Conservation (phyloP, 2,888 invertebrate species). For the Ptilodon capucinus region DNA sequence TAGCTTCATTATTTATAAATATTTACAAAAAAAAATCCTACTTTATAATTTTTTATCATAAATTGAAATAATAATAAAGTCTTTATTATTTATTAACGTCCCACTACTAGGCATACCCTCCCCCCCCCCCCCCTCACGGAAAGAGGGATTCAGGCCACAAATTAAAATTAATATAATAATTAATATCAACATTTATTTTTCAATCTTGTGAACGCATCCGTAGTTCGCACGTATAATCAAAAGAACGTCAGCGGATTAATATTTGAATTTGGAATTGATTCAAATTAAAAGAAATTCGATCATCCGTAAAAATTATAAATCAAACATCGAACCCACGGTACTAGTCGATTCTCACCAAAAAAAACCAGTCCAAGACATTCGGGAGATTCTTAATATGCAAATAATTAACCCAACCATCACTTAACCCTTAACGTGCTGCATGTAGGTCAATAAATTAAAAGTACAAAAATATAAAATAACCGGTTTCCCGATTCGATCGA, state of each 20-base stretch:
- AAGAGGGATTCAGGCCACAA: too few relatives aligned
- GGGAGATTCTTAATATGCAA: slow-evolving; percentile 64
- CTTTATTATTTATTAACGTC: too few relatives aligned
- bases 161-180: too few relatives aligned
- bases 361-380: slow-evolving; percentile 47
- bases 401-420: slow-evolving; percentile 63
- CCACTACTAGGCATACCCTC: too few relatives aligned
- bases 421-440: slow-evolving; percentile 50
- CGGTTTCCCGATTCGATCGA: slow-evolving; percentile 47
- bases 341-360: slow-evolving; percentile 61
- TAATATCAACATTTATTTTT: too few relatives aligned
- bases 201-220: too few relatives aligned
- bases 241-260: slow-evolving; percentile 10
- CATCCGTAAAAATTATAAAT: slow-evolving; percentile 61
- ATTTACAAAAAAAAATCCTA: too few relatives aligned
- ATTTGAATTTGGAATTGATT: slow-evolving; percentile 30
- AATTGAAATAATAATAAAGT: too few relatives aligned
- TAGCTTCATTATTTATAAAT: too few relatives aligned
- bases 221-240: slow-evolving; percentile 3
- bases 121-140: too few relatives aligned
- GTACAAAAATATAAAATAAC: slow-evolving; percentile 58
- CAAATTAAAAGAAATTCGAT: slow-evolving; percentile 42
- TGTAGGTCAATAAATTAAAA: slow-evolving; percentile 76
- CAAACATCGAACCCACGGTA: slow-evolving; percentile 40
- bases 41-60: too few relatives aligned